Conservation (phyloP, 2,113 vertebrate species). For the Rhabdornis inornatus region DNA sequence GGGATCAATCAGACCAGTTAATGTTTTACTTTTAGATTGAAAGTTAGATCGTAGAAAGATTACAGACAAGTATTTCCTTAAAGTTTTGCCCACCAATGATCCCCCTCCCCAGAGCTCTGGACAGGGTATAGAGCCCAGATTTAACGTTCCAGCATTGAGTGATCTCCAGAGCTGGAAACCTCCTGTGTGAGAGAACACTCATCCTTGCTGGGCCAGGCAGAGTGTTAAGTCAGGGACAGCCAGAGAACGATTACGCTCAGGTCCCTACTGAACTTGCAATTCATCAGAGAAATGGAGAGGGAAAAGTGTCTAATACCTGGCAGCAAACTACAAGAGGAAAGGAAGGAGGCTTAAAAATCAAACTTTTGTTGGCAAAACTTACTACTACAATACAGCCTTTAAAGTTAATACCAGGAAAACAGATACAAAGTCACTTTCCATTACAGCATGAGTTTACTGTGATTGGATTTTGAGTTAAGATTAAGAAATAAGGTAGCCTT, state of each 20-base stretch:
- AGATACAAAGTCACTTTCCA: background rate
- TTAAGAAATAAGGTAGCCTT: background rate
- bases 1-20: background rate
- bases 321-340: background rate
- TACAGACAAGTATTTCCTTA: background rate
- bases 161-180: background rate
- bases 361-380: background rate
- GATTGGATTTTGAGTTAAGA: background rate
- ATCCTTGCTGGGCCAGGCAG: background rate
- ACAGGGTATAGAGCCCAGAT: background rate
- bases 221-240: background rate
- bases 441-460: background rate
- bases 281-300: background rate
- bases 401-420: background rate
- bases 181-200: background rate
- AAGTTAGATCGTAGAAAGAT: background rate
- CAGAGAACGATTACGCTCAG: fast-evolving
- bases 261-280: background rate
- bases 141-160: background rate
- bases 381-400: background rate
- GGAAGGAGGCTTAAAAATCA: background rate
- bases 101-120: background rate
- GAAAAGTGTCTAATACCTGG: background rate
- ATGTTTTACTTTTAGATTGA: background rate
- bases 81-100: background rate